Conservation (phyloP, 2,888 invertebrate species). For the Leptarthrus brevirostris region DNA sequence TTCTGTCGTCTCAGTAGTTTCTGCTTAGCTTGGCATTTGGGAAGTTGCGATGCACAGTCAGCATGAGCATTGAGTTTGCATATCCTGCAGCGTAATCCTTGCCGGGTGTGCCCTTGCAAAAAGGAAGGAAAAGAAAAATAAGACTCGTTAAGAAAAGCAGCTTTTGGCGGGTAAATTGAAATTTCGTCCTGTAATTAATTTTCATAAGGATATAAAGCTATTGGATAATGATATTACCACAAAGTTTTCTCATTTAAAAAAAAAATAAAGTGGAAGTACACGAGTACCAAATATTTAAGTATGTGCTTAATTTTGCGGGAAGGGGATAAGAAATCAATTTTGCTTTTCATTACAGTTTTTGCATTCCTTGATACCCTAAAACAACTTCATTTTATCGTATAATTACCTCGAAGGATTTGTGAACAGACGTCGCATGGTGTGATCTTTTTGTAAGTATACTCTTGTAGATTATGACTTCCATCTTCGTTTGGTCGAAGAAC, state of each 20-base stretch:
- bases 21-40: slow-evolving; percentile 87
- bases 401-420: slow-evolving; percentile 86
- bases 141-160: background rate
- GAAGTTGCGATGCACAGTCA: slow-evolving; percentile 86
- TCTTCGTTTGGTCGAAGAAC: slow-evolving; percentile 65
- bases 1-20: slow-evolving; percentile 87
- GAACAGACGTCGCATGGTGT: slow-evolving; percentile 95
- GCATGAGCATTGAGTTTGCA: slow-evolving; percentile 93
- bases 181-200: background rate
- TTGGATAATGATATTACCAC: no score
- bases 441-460: slow-evolving; percentile 95
- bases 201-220: background rate
- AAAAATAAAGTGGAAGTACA: no score
- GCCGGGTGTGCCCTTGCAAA: slow-evolving; percentile 84
- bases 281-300: no score
- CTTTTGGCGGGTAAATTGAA: background rate
- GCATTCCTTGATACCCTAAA: background rate
- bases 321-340: no score
- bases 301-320: no score
- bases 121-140: background rate
- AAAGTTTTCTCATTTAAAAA: no score
- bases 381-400: background rate
- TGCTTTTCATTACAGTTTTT: no score
- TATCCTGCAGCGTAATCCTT: slow-evolving; percentile 88
- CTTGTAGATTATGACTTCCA: slow-evolving; percentile 84